These are phyloP conservation scores for Lasioglossum pauxillum DNA, from an alignment of 2,888 invertebrate genomes.

Conservation along the genomic window DNA sequence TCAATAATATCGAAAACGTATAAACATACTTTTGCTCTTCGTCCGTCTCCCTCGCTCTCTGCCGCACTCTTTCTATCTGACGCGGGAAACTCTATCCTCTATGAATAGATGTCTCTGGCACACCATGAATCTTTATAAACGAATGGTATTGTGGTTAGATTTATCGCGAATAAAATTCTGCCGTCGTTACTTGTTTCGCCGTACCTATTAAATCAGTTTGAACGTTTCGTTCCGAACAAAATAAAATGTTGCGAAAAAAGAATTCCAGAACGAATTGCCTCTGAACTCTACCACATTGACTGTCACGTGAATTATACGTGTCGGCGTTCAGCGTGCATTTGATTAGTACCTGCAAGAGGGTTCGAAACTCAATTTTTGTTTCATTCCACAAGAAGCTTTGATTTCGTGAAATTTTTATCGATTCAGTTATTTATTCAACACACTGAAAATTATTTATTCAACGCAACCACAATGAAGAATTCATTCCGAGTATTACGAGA, in stretches of 20 bases:
- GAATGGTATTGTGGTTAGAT: neutral
- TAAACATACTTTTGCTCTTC: constrained; percentile 7
- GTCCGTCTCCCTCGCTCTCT: neutral
- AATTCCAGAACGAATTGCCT: neutral
- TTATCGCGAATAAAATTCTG: neutral
- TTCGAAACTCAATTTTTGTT: neutral
- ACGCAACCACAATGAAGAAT: neutral
- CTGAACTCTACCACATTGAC: neutral
- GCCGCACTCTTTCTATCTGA: neutral
- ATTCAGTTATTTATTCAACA: no score
- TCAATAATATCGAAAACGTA: constrained; percentile 11
- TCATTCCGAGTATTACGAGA: neutral
- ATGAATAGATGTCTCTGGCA: neutral
- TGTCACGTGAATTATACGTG: neutral
- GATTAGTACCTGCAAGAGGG: neutral
- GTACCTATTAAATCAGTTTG: neutral
- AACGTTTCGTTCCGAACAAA: neutral
- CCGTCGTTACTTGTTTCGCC: neutral
- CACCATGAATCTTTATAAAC: constrained; percentile 3
- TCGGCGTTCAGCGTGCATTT: neutral
- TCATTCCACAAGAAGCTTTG: neutral
- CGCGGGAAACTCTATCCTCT: neutral
- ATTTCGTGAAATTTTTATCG: neutral
- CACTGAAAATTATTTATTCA: no score
- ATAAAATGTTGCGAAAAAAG: neutral